These are phyloP conservation scores for Sitta europaea DNA, from an alignment of 2,113 vertebrate species.

Conservation along the genomic window DNA sequence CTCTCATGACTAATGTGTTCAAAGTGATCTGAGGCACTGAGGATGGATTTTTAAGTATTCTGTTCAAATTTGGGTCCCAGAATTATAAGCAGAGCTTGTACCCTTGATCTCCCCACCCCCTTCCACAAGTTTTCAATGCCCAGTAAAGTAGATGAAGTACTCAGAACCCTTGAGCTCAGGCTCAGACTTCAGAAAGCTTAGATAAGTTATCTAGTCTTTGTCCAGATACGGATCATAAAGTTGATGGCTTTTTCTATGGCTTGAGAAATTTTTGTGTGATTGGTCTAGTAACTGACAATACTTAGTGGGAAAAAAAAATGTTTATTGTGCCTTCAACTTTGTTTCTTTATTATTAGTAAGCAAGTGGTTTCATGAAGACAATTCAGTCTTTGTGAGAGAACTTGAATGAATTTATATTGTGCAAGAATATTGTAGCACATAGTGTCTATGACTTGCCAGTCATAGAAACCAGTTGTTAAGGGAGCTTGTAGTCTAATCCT, in stretches of 20 bases:
- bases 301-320: neutral
- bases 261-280: neutral
- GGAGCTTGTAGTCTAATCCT: neutral
- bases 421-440: neutral
- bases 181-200: neutral
- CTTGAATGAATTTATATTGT: neutral
- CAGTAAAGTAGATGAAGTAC: neutral
- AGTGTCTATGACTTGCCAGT: neutral
- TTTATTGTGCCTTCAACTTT: neutral
- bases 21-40: neutral
- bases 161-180: neutral
- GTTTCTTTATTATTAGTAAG: neutral
- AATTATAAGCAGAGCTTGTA: neutral
- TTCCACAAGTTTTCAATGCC: neutral
- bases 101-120: neutral
- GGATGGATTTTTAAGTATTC: neutral
- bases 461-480: neutral
- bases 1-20: neutral
- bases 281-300: neutral
- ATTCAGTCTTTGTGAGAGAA: neutral
- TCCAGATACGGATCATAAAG: neutral
- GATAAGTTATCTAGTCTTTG: neutral
- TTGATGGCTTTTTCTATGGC: neutral
- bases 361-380: neutral
- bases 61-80: neutral